Conservation (phyloP, 2,888 invertebrate genomes). For the Drosophila birchii region DNA sequence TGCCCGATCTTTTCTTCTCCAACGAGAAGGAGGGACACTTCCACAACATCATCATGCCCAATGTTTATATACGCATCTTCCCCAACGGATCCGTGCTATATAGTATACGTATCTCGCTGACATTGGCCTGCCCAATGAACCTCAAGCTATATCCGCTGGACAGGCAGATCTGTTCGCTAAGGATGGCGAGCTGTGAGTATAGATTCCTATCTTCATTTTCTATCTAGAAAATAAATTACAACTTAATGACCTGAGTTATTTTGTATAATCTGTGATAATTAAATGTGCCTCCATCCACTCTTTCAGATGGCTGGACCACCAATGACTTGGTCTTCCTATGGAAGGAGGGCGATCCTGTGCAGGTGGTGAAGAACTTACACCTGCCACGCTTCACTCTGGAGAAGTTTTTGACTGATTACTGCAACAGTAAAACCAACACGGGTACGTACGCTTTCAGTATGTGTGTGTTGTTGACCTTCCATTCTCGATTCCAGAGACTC, state of each 20-base stretch:
- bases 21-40: conserved; percentile 99
- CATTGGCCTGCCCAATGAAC: conserved; percentile 98
- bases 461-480: conserved; percentile 23
- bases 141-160: conserved; percentile 98
- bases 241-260: not conserved
- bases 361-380: conserved; percentile 96
- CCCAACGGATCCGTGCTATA: conserved; percentile 97
- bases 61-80: conserved; percentile 98
- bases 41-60: conserved; percentile 99
- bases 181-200: conserved; percentile 98
- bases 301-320: conserved; percentile 97
- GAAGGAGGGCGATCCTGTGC: conserved; percentile 98
- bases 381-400: conserved; percentile 97
- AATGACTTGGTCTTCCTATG: conserved; percentile 97
- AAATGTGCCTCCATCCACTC: not conserved
- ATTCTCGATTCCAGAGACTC: conserved; percentile 14
- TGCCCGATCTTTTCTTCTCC: conserved; percentile 99
- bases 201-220: not conserved
- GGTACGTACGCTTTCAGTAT: conserved; percentile 87
- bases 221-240: too few relatives aligned
- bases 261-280: not conserved
- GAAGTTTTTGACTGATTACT: conserved; percentile 97
- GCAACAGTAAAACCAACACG: conserved; percentile 98
- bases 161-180: conserved; percentile 96
- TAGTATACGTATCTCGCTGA: conserved; percentile 98